Evolutionary conservation across 2,888 invertebrate species (phyloP).

Genomic region (Clivina fossor): DNA sequence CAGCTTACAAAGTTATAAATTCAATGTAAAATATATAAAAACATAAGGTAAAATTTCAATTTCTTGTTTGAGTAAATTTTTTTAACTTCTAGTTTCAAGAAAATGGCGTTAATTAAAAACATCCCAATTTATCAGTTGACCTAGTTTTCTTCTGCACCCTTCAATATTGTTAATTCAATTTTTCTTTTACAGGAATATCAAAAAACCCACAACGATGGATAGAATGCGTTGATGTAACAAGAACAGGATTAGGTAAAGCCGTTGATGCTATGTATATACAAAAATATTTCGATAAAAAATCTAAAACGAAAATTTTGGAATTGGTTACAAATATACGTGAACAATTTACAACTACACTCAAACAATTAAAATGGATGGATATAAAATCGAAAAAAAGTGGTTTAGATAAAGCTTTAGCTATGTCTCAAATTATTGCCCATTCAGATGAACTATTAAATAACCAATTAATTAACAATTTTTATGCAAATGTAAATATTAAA

Average conservation of each 20-base stretch:
- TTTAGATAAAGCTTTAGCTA: slow-evolving; percentile 69
- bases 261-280: slow-evolving; percentile 78
- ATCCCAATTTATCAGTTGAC: no score
- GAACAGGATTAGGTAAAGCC: slow-evolving; percentile 58
- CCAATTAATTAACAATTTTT: slow-evolving; percentile 71
- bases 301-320: slow-evolving; percentile 74
- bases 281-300: slow-evolving; percentile 76
- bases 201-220: not conserved
- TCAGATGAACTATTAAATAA: slow-evolving; percentile 80
- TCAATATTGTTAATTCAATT: no score
- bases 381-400: slow-evolving; percentile 69
- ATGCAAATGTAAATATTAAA: slow-evolving; percentile 64
- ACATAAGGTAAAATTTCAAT: no score
- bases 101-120: no score
- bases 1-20: no score
- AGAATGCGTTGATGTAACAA: not conserved
- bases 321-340: slow-evolving; percentile 78
- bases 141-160: no score
- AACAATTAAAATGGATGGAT: slow-evolving; percentile 86
- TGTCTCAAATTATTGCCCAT: slow-evolving; percentile 83
- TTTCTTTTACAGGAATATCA: no score
- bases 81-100: no score
- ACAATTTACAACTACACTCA: slow-evolving; percentile 74
- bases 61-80: no score
- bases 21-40: no score